Percentiles rank a stretch among this genome's conserved stretches.
phyloP scores from a whole-genome alignment of 2,113 vertebrate species.

The Plectropomus leopardus region DNA sequence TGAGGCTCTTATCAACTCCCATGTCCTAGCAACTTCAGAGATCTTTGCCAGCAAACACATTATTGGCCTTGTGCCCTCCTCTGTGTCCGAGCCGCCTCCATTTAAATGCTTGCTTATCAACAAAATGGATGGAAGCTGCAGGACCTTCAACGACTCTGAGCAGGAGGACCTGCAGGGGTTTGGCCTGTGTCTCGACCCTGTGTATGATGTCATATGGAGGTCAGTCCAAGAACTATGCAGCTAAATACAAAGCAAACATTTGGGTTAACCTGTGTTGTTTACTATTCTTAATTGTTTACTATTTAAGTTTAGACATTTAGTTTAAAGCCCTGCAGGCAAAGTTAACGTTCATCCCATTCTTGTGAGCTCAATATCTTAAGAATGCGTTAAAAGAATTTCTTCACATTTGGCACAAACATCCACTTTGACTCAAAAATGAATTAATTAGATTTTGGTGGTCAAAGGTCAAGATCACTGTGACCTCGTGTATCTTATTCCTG shows the following conservation, averaged over 20 bases:
- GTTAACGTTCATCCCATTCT: too few species aligned
- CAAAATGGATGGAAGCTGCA: slow-evolving; percentile 98
- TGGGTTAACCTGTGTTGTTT: neutral
- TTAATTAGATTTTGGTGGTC: too few species aligned
- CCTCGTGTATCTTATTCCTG: too few species aligned
- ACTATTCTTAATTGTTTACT: neutral
- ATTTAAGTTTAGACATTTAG: too few species aligned
- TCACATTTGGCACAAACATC: too few species aligned
- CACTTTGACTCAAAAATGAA: too few species aligned
- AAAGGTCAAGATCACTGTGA: too few species aligned
- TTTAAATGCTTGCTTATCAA: slow-evolving; percentile 99
- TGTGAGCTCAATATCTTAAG: too few species aligned
- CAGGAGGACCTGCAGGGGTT: slow-evolving; percentile 99
- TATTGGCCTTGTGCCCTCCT: slow-evolving; percentile 97
- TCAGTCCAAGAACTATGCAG: slow-evolving; percentile 70
- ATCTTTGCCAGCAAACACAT: slow-evolving; percentile 99
- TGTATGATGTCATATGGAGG: slow-evolving; percentile 99
- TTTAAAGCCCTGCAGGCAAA: too few species aligned
- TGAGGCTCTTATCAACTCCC: slow-evolving; percentile 98
- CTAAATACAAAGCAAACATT: too few species aligned
- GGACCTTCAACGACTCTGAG: slow-evolving; percentile 98
- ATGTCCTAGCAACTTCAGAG: slow-evolving; percentile 97
- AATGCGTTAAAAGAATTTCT: too few species aligned
- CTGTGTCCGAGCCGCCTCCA: slow-evolving; percentile 94
- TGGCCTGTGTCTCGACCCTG: slow-evolving; percentile 97